Evolutionary conservation across 2,888 invertebrate genomes (phyloP), one percentile per base, ranked within the genome.

Genomic region (Xylocampa areola): DNA sequence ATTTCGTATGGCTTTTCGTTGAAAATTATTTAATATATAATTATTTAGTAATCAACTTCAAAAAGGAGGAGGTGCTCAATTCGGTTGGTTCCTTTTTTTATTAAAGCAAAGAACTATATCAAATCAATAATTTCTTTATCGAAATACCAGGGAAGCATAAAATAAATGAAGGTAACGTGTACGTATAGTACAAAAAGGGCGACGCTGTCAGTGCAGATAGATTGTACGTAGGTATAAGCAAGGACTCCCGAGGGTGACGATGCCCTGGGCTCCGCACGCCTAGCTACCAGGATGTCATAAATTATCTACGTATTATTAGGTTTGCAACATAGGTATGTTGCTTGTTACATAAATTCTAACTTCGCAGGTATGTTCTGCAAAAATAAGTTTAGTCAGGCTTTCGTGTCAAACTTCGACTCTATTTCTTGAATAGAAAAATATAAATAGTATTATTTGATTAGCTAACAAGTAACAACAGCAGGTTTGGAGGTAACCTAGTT

Each of bases 231-330:
- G 32, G 68, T 61, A 66, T 66, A 68, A 81, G 82, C 87, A 83
- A 85, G 84, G 84, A 82, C 85, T 85, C 86, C 85, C 85, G 74
- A 71, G 87, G 85, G 74, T 68, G 63, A 86, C 76, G 79, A 67
- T 65, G 68, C 77, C 71, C 74, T 75, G 77, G 73, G 73, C 76
- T 64, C 70, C 68, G 64, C 71, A 66, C 55, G 70, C 69, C 61
- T 66, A 54, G 60, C 57, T 73, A 71, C 82, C 66, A 76, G 73
- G 80, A 70, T 62, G 51, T 35, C 61, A 74, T 68, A 77, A 71
- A 73, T 58, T 55, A 58, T 47, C 52, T 21, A 64, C 45, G 44
- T 43, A 45, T 47, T 41, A 35, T 35, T 30, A 44, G 11, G 4
- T 29, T 21, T 43, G 11, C 6, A 17, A 13, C 14, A 25, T 41